Percentiles rank a stretch among this genome's conserved stretches.
Evolutionary conservation across 2,797 vertebrate species (phyloP).

Genomic region (Poeciliopsis presidionis): DNA sequence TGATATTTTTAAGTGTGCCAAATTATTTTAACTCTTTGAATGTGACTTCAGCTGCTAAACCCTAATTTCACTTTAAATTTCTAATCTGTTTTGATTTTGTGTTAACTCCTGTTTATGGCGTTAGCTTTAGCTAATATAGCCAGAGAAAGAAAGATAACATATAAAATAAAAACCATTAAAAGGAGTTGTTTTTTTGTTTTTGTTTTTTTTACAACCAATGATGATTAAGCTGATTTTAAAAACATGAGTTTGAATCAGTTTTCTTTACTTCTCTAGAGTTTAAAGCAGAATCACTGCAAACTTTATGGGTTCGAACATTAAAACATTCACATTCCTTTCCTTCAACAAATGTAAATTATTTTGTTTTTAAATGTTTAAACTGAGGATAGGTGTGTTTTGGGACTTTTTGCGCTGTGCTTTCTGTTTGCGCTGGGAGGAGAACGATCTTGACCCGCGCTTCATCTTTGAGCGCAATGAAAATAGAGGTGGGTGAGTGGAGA

Average conservation of each 20-base stretch:
- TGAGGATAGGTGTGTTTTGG: not conserved
- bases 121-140: too few relatives aligned
- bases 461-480: slow-evolving; percentile 52
- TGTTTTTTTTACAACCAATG: too few relatives aligned
- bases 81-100: too few relatives aligned
- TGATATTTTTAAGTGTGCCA: too few relatives aligned
- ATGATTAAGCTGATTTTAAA: not conserved
- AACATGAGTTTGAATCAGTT: not conserved
- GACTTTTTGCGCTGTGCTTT: not conserved
- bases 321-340: not conserved
- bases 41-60: too few relatives aligned
- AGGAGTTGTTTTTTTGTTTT: too few relatives aligned
- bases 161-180: not conserved
- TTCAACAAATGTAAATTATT: not conserved
- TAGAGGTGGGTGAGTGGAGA: slow-evolving; percentile 58
- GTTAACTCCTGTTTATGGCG: too few relatives aligned
- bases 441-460: slow-evolving; percentile 34
- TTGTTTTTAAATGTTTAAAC: not conserved
- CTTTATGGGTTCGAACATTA: not conserved
- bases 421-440: not conserved
- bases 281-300: too few relatives aligned
- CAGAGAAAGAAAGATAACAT: not conserved
- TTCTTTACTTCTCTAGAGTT: not conserved
- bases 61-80: too few relatives aligned
- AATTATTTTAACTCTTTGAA: too few relatives aligned